Evolutionary conservation across 2,797 vertebrate genomes (phyloP).

Genomic region (Uromys caudimaculatus): DNA sequence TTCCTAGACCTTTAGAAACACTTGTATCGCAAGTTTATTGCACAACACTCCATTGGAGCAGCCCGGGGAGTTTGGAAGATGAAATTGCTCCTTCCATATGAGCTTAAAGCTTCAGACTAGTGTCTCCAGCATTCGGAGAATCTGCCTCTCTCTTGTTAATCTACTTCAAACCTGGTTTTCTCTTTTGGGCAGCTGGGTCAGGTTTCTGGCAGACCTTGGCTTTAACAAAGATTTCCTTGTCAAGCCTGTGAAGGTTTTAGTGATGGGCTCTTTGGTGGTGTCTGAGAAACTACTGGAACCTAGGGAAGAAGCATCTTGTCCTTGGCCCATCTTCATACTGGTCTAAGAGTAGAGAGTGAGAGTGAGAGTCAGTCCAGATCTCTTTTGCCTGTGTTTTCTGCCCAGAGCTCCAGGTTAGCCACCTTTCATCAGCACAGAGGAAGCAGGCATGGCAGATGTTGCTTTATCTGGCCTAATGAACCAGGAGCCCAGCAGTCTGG

Average conservation of each 20-base stretch:
- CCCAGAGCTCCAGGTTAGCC: background rate
- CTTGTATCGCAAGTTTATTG: background rate
- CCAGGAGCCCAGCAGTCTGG: constrained; percentile 10
- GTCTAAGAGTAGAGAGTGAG: constrained; percentile 64
- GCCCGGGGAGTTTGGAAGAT: background rate
- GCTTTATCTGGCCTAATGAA: background rate
- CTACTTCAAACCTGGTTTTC: constrained; percentile 10
- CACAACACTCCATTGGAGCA: background rate
- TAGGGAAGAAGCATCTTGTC: constrained; percentile 43
- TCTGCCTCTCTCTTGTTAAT: background rate
- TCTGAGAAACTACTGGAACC: background rate
- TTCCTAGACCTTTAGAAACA: background rate
- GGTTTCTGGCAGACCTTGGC: background rate
- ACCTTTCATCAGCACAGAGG: background rate
- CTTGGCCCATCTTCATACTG: constrained; percentile 1
- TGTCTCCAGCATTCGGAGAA: background rate
- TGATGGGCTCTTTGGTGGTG: background rate
- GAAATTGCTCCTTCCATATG: background rate
- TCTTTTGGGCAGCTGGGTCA: background rate
- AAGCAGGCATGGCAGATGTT: background rate
- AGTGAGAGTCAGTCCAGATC: background rate
- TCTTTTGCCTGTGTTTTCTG: background rate
- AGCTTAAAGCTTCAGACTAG: background rate
- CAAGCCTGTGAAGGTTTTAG: background rate
- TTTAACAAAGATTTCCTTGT: background rate